These are phyloP conservation scores for Mechanitis mazaeus DNA, from an alignment of 2,888 invertebrate species.

Conservation along the genomic window DNA sequence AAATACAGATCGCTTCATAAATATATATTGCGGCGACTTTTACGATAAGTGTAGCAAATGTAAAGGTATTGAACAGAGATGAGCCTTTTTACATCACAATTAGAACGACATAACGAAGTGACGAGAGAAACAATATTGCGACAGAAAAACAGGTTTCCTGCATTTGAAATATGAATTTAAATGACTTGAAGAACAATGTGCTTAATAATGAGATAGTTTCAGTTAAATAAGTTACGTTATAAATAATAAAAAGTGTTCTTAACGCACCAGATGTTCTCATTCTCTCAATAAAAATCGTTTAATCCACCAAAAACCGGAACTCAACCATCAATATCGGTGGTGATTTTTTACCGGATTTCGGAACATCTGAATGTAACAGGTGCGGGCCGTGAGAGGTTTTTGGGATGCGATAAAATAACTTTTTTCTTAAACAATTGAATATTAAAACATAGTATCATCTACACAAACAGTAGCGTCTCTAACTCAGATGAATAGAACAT, in stretches of 20 bases:
- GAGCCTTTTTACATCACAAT: constrained; percentile 68
- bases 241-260: constrained; percentile 12
- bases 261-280: constrained; percentile 44
- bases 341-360: constrained; percentile 50
- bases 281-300: constrained; percentile 39
- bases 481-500: constrained; percentile 52
- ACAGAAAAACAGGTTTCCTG: constrained; percentile 68
- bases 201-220: constrained; percentile 1
- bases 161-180: constrained; percentile 48
- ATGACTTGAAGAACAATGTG: constrained; percentile 14
- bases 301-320: constrained; percentile 49
- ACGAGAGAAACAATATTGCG: constrained; percentile 58
- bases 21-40: background rate
- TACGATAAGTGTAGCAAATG: constrained; percentile 40
- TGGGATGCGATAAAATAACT: constrained; percentile 18
- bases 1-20: background rate
- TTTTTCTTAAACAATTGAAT: background rate
- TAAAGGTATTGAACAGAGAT: constrained; percentile 67
- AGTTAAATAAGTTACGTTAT: background rate
- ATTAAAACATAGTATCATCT: background rate
- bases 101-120: constrained; percentile 57
- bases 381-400: constrained; percentile 38
- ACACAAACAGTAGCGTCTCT: constrained; percentile 6
- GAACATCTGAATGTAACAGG: constrained; percentile 53
- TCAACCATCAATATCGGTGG: constrained; percentile 48